Conservation (phyloP, 2,797 vertebrate species). For the Xiphophorus birchmanni region DNA sequence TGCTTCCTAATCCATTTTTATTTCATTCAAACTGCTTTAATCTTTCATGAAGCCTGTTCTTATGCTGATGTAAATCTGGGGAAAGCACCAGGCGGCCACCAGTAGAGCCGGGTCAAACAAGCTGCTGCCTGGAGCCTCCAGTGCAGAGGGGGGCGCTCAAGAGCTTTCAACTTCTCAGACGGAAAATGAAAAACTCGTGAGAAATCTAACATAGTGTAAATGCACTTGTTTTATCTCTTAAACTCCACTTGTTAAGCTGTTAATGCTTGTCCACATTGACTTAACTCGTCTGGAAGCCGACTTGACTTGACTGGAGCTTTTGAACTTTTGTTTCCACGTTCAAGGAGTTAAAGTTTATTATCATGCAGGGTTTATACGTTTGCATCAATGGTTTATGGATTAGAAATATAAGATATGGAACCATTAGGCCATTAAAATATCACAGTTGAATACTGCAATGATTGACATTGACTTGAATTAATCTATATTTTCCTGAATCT, state of each 20-base stretch:
- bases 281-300: too few species aligned
- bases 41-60: background rate
- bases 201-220: background rate
- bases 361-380: background rate
- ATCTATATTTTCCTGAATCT: background rate
- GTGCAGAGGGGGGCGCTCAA: background rate
- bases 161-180: background rate
- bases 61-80: background rate
- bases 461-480: background rate
- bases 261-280: too few species aligned
- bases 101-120: background rate
- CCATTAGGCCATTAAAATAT: background rate
- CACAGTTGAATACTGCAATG: background rate
- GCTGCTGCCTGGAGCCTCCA: background rate
- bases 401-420: background rate
- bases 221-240: background rate
- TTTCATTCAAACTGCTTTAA: background rate
- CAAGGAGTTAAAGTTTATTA: too few species aligned
- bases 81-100: background rate
- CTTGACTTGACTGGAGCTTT: too few species aligned
- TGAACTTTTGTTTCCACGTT: too few species aligned
- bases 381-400: background rate
- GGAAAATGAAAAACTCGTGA: background rate
- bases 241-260: too few species aligned
- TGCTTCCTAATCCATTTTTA: background rate